Evolutionary conservation across 2,888 invertebrate genomes (phyloP), one percentile per base, ranked within the genome.

Genomic region (Scaptodrosophila latifasciaeformis): DNA sequence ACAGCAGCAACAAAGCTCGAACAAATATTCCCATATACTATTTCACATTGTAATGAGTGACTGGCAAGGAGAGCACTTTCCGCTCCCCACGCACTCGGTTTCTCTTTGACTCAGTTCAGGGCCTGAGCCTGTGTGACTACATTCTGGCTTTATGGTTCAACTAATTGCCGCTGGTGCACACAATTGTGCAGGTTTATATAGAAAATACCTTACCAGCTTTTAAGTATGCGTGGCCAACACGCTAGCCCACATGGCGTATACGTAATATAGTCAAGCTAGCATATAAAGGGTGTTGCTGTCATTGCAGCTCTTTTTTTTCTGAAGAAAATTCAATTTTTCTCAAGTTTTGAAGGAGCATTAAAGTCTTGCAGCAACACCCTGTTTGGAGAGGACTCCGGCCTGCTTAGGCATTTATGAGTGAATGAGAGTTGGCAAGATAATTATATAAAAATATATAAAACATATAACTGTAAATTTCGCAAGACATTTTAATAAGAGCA

Each of bases 71-170:
- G n/a, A n/a, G n/a, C n/a, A n/a, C n/a, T n/a, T n/a, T n/a, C n/a
- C n/a, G n/a, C n/a, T n/a, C n/a, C n/a, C n/a, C n/a, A n/a, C n/a
- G n/a, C n/a, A n/a, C n/a, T n/a, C n/a, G n/a, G n/a, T n/a, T n/a
- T n/a, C n/a, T n/a, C n/a, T n/a, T n/a, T n/a, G n/a, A n/a, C n/a
- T n/a, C n/a, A n/a, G n/a, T n/a, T n/a, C n/a, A n/a, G n/a, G n/a
- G n/a, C n/a, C n/a, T n/a, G n/a, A n/a, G n/a, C n/a, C 18, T 7
- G 42, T 4, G 27, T 40, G 48, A 50, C 67, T 59, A 65, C 68
- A 63, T 66, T 54, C 62, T 75, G 75, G 75, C 75, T 75, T 70
- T 76, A 59, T 65, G 67, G 64, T 67, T 54, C 65, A 64, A 67
- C 65, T 66, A 66, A 66, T 66, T 66, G 65, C 65, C 40, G 57